phyloP scores from a whole-genome alignment of 1,140 invertebrate genomes.

The Argopecten irradians region DNA sequence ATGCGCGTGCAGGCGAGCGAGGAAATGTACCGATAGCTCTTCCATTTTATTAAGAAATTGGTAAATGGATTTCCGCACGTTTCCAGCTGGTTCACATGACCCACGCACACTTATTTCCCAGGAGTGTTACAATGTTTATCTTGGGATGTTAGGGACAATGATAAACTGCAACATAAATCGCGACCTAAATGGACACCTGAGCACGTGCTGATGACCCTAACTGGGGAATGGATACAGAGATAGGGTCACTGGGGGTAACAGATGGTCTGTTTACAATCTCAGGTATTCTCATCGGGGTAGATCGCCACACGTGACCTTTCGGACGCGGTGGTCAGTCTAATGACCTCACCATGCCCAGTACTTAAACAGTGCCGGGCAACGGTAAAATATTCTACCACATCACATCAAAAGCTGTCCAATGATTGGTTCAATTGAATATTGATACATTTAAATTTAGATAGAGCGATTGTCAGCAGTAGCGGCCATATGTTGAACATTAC shows the following conservation, averaged over 20 bases:
- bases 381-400: background rate
- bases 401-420: background rate
- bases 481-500: background rate
- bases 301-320: background rate
- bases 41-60: no score
- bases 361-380: background rate
- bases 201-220: background rate
- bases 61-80: no score
- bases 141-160: background rate
- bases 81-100: background rate
- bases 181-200: background rate
- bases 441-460: conserved; percentile 19
- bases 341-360: background rate
- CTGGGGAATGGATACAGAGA: background rate
- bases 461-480: background rate
- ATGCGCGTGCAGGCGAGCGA: no score
- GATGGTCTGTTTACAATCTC: background rate
- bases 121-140: background rate
- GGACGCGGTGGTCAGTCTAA: background rate
- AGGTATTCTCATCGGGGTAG: background rate
- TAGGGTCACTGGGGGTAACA: background rate
- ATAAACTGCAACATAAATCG: background rate
- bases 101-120: background rate
- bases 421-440: background rate
- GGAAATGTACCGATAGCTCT: no score